These are phyloP conservation scores for Crotalus tigris DNA, from an alignment of 2,113 vertebrate species.

Conservation along the genomic window DNA sequence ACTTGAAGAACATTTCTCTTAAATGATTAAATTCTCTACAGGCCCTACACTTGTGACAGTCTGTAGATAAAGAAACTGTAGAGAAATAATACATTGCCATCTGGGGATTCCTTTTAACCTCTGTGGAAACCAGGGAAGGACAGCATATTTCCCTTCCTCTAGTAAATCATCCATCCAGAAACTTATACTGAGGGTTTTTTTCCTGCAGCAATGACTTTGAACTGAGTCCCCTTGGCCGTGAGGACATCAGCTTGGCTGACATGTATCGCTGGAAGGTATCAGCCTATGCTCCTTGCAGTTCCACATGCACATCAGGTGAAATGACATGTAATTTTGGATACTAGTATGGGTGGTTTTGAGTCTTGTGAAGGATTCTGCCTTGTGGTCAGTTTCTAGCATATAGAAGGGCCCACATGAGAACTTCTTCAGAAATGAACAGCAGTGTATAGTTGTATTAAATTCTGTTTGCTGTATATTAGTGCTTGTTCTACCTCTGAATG, in stretches of 20 bases:
- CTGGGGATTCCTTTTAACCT: constrained; percentile 15
- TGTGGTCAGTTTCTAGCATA: background rate
- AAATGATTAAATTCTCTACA: background rate
- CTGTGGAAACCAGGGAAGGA: background rate
- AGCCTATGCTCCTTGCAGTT: constrained; percentile 87
- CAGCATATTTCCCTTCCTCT: background rate
- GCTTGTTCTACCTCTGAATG: background rate
- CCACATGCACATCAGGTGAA: constrained; percentile 88
- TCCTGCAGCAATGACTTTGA: constrained; percentile 80
- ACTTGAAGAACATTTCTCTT: background rate
- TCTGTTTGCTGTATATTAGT: background rate
- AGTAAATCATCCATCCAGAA: background rate
- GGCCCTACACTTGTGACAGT: background rate
- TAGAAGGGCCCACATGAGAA: background rate
- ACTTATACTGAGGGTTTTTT: constrained; percentile 20
- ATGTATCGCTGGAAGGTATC: constrained; percentile 92
- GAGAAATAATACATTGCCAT: background rate
- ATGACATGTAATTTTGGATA: background rate
- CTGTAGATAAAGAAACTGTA: background rate
- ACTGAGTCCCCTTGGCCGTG: constrained; percentile 66
- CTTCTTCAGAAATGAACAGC: background rate
- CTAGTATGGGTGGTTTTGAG: background rate
- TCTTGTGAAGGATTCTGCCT: background rate
- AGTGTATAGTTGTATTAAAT: no score
- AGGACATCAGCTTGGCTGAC: constrained; percentile 81